These are phyloP conservation scores for Rotaria socialis DNA, from an alignment of 2,888 invertebrate genomes.

Conservation along the genomic window DNA sequence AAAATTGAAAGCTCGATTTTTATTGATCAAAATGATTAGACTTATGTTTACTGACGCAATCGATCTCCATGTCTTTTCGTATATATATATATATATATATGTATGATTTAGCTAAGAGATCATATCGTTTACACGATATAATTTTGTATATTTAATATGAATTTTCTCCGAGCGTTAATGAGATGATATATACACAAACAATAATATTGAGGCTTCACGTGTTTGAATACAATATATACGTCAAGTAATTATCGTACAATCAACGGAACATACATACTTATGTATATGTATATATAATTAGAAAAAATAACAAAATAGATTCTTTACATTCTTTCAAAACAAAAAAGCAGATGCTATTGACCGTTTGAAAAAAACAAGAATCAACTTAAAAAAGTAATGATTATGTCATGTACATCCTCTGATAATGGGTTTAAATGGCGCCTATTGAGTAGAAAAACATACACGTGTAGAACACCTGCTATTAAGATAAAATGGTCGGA, in stretches of 20 bases:
- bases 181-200: neutral
- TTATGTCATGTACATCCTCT: conserved; percentile 21
- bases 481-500: neutral
- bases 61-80: neutral
- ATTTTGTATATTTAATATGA: conserved; percentile 11
- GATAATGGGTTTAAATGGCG: conserved; percentile 14
- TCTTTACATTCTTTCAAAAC: neutral
- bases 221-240: neutral
- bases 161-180: neutral
- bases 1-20: neutral
- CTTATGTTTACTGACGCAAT: conserved; percentile 13
- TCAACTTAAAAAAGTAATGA: conserved; percentile 13
- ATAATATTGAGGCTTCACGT: conserved; percentile 15
- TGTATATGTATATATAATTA: neutral
- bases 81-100: neutral
- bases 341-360: neutral
- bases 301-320: conserved; percentile 16
- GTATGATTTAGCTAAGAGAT: conserved; percentile 19
- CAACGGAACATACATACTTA: conserved; percentile 1
- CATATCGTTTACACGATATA: conserved; percentile 8
- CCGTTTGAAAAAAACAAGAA: neutral
- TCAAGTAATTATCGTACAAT: conserved; percentile 2
- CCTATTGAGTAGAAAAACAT: conserved; percentile 4
- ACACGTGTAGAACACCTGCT: neutral
- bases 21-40: conserved; percentile 7